phyloP scores from a whole-genome alignment of 2,888 invertebrate species.

The Leptopilina syphax region DNA sequence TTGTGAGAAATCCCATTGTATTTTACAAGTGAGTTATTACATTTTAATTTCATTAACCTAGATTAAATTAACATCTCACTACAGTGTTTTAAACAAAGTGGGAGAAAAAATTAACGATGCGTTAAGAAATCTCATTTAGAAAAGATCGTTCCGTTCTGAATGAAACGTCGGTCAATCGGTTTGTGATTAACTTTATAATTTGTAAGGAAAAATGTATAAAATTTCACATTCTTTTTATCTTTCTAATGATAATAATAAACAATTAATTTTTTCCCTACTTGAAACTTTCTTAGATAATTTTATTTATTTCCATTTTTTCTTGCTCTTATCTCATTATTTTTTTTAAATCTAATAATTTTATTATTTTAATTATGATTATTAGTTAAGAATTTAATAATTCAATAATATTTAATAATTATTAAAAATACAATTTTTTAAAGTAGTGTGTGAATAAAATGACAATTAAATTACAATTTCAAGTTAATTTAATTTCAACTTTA shows the following conservation, averaged over 20 bases:
- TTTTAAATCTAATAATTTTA: too few species aligned
- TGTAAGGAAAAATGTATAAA: neutral
- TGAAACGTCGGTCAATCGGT: slow-evolving; percentile 18
- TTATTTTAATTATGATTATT: too few species aligned
- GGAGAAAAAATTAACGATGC: slow-evolving; percentile 14
- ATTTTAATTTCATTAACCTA: slow-evolving; percentile 22
- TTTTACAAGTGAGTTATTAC: slow-evolving; percentile 1
- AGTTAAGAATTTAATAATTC: too few species aligned
- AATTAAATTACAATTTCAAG: too few species aligned
- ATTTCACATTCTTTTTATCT: neutral
- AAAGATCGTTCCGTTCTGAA: slow-evolving; percentile 23
- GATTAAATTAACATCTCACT: neutral
- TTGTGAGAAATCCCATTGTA: neutral
- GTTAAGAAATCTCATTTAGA: slow-evolving; percentile 10
- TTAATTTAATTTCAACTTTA: too few species aligned
- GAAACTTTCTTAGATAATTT: neutral
- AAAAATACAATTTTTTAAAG: too few species aligned
- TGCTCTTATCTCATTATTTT: too few species aligned
- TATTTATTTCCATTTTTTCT: neutral
- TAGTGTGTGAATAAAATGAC: too few species aligned
- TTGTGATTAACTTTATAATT: slow-evolving; percentile 4
- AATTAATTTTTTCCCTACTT: neutral
- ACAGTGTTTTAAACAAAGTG: slow-evolving; percentile 8
- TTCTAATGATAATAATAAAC: neutral
- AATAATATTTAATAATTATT: too few species aligned